Evolutionary conservation across 30 jellyfish, hydroid and myxozoan species (phyloP), one percentile per base, ranked within the genome.

Genomic region (Chrysaora quinquecirrha): DNA sequence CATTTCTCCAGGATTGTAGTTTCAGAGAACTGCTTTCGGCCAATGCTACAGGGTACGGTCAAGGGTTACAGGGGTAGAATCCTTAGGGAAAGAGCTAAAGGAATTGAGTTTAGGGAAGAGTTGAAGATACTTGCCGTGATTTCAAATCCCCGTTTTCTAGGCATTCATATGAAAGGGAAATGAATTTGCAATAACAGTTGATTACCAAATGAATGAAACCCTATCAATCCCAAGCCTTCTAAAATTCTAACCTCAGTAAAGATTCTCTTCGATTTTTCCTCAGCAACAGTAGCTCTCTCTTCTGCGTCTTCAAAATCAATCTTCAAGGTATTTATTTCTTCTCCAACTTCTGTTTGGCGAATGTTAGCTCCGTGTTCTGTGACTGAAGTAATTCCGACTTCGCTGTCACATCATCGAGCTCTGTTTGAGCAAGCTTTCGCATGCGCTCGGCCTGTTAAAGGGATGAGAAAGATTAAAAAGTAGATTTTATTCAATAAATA

Each of bases 231-330:
- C n/a, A n/a, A n/a, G n/a, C n/a, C n/a, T n/a, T n/a, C n/a, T n/a
- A n/a, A n/a, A n/a, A n/a, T n/a, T 58, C 70, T 14, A 6, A 85
- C 95, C 89, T 85, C 95, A 20, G 82, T 73, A 1, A 64, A 32
- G 34, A 75, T 64, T 67, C 86, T 73, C 77, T 54, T 75, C 0
- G 95, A 76, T 52, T 73, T 73, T 73, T 85, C 95, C 24, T 85
- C 95, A 3, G 85, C 89, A 27, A 66, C 82, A 32, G 78, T 85
- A 28, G 89, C 95, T 25, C 85, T 32, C 33, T 85, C 86, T 14
- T 85, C 95, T 14, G 77, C 60, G 47, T 85, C 95, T 43, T 85
- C 95, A 30, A 73, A 38, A 34, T 85, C 95, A 21, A 67, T 75
- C 47, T 67, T 77, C 64, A 85, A 34, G 20, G 73, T 16, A 46